A percentile compares a stretch with the other conserved stretches of the same genome.
Conservation (phyloP, 2,888 invertebrate species). For the Campoplex capitator region DNA sequence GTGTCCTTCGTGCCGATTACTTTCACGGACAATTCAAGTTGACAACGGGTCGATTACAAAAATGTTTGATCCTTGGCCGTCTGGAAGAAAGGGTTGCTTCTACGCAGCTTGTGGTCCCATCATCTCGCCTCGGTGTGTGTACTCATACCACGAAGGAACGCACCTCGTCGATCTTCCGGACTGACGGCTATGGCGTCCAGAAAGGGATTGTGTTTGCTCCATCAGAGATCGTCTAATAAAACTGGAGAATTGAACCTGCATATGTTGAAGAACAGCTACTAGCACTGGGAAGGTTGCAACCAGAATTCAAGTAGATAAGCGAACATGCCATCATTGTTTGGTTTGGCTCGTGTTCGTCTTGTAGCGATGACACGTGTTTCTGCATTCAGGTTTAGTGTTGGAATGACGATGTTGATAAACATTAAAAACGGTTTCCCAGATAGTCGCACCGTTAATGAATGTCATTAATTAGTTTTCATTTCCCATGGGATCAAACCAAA, state of each 20-base stretch:
- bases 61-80: background rate
- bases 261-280: background rate
- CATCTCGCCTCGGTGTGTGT: conserved; percentile 18
- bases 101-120: background rate
- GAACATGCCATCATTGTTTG: background rate
- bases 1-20: background rate
- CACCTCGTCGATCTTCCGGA: conserved; percentile 61
- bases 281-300: conserved; percentile 18
- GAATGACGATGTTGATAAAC: background rate
- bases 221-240: background rate
- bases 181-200: conserved; percentile 59
- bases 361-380: background rate
- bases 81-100: conserved; percentile 16
- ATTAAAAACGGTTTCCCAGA: background rate
- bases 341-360: background rate
- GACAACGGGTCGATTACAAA: background rate
- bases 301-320: conserved; percentile 28
- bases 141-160: conserved; percentile 13
- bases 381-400: background rate
- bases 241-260: conserved; percentile 26
- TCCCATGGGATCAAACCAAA: background rate
- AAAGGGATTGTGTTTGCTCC: conserved; percentile 59
- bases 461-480: background rate
- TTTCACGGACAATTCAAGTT: background rate
- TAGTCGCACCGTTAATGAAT: background rate